Base-by-base conservation (phyloP, 2,113 vertebrate species). In the Centropus bengalensis region DNA sequence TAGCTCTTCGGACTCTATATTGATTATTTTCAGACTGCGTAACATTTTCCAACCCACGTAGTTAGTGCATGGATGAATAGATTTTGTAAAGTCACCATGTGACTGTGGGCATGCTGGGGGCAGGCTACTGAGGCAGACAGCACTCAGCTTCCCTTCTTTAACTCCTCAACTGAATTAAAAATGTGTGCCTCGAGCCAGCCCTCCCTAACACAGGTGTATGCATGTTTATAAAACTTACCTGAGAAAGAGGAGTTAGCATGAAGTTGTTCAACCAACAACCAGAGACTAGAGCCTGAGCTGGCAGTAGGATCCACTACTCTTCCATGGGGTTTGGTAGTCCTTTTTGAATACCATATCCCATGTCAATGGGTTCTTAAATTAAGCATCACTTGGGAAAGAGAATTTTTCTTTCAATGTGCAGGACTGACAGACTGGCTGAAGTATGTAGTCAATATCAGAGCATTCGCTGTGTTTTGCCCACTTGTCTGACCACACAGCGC, bases 211-310 rank as follows among this genome's bases (percentile, higher is more conserved):
- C 22, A 59, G 30, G 22, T 9, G 14, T 47, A 5, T 23, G 30
- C 18, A 6, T 15, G 10, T 42, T 9, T 5, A 64, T 24, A 32
- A 18, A 45, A 20, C 10, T 0, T 0, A 45, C 13, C 2, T 51
- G 44, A 51, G 58, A 80, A 75, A 60, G 19, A 1, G 3, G 22
- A 60, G 38, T 15, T 54, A 59, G 55, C 36, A 36, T 36, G 36
- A 36, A 36, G 36, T 36, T 36, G 36, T 36, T 36, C 36, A 76
- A 36, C 5, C 49, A 60, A 18, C 51, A 74, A 12, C 5, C 3
- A 2, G 12, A 44, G 40, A 27, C 10, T 4, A 5, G n/a, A 23
- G 55, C 7, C 36, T 9, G 55, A 55, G 30, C 1, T 83, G 49
- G 19, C 1, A 1, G 23, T 3, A 81, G 51, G 51, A 49, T 52